Evolutionary conservation across 1,140 invertebrate genomes (phyloP), one percentile per base, ranked within the genome.

Genomic region (Eubasilissa regina): DNA sequence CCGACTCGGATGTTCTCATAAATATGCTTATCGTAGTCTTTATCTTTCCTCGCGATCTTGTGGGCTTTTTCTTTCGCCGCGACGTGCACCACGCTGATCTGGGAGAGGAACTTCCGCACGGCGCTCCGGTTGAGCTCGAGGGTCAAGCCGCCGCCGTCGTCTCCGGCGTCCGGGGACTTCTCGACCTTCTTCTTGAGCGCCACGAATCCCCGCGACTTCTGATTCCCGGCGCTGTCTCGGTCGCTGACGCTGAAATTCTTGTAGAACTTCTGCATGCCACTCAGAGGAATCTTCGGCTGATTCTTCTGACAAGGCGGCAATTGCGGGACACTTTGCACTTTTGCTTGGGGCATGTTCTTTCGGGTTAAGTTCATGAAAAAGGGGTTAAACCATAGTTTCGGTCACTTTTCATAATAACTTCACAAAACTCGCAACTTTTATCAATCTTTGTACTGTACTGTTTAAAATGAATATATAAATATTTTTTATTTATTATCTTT

Each of bases 331-430:
- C 74, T 76, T 62, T 76, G 75, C 83, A 88, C 87, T 88, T 87
- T 89, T 86, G 88, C 87, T 87, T 87, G 87, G 86, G 88, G 88
- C 88, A 89, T 89, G 58, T 76, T 66, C 87, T 89, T 89, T 35
- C 6, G 17, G 15, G 53, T 74, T 44, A 13, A 68, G 43, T n/a
- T 72, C 25, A 13, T 35, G 6, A 35, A 35, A 35, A 35, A 6
- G 25, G 6, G 25, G 1, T 35, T 35, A 35, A 35, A 35, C 25
- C 25, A 3, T 35, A 6, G 25, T 35, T 35, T 35, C 25, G 1
- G 25, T 35, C 25, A 35, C 25, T 35, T 35, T 35, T 35, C 25
- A 35, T 6, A 3, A 6, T 35, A 35, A n/a, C n/a, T n/a, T n/a
- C n/a, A n/a, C n/a, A n/a, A n/a, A n/a, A n/a, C n/a, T n/a, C n/a